A percentile compares a stretch with the other conserved stretches of the same genome.
Evolutionary conservation across 1,140 invertebrate species (phyloP).

Genomic region (Drosophila nannoptera): DNA sequence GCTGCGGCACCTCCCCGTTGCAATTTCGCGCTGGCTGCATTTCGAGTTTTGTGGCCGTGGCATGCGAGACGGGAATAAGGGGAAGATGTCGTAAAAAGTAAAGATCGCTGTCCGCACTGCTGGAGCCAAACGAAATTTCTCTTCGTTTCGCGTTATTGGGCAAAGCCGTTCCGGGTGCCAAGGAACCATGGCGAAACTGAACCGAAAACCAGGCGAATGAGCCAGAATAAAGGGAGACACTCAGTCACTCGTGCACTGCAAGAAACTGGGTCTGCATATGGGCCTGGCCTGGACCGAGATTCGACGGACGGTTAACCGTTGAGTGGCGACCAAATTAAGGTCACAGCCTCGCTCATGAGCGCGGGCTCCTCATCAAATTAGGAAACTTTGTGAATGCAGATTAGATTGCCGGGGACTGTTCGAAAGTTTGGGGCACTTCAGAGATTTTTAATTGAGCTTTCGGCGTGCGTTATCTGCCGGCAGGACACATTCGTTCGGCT

Average conservation of each 20-base stretch:
- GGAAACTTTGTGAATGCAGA: constrained; percentile 25
- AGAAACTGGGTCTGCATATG: constrained; percentile 28
- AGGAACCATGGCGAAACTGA: constrained; percentile 62
- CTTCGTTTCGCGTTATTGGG: constrained; percentile 69
- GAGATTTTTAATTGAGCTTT: constrained; percentile 52
- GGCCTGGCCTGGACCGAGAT: no score
- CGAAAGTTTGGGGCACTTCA: constrained; percentile 43
- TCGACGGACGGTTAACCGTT: no score
- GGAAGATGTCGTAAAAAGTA: constrained; percentile 62
- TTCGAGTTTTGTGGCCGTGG: constrained; percentile 66
- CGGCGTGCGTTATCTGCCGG: neutral
- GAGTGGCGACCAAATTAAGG: no score
- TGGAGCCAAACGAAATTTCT: constrained; percentile 62
- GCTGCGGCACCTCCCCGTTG: constrained; percentile 32
- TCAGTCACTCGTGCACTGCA: constrained; percentile 51
- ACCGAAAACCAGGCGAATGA: neutral
- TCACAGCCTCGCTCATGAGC: no score
- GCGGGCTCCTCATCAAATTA: no score
- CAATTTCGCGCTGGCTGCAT: constrained; percentile 75
- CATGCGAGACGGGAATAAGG: constrained; percentile 41
- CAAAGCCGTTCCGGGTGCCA: constrained; percentile 64
- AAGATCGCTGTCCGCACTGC: constrained; percentile 71
- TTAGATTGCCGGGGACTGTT: constrained; percentile 58
- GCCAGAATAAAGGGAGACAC: neutral
- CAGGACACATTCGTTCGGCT: constrained; percentile 27